Evolutionary conservation across 2,113 vertebrate species (phyloP), one percentile per base, ranked within the genome.

Genomic region (Centropus unirufus): DNA sequence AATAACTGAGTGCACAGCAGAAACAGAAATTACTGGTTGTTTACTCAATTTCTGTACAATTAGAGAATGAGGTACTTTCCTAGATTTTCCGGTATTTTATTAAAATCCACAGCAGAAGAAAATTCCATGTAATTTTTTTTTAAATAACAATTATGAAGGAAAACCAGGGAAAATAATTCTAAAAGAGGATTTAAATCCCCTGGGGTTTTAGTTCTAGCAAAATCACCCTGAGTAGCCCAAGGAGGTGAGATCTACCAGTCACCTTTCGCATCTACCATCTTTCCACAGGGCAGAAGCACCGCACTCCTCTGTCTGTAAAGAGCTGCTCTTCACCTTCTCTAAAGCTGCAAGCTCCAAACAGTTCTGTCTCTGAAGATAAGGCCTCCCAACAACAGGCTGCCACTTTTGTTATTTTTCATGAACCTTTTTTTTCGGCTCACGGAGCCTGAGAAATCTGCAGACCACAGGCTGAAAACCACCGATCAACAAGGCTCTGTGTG

Each of bases 361-460:
- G 3, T 16, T 74, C 80, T 61, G 54, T 29, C 17, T 18, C 72
- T 62, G 13, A 57, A 86, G 51, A 59, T 22, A 77, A 81, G 44
- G 27, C 32, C 36, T 66, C 32, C 62, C 46, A 69, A 69, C n/a
- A 67, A 36, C 8, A 54, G 55, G 21, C 29, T 61, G 24, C 32
- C 55, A 79, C 34, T 55, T 55, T 57, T 13, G 17, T 57, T 61
- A 17, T 63, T 63, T 72, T 54, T 69, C 62, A n/a, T 19, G 9
- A 73, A 12, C 18, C 5, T 22, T 30, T 95, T 36, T 95, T 57
- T 61, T 83, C 73, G 32, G 59, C 27, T 88, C 55, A 23, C n/a
- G 76, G 59, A 92, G 69, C 40, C 6, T 8, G 20, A 85, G 90
- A 69, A 83, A 92, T 67, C 72, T 92, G 95, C 90, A 86, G 90